phyloP scores from a whole-genome alignment of 2,797 vertebrate genomes.

The Parauchenoglanis punctatus region DNA sequence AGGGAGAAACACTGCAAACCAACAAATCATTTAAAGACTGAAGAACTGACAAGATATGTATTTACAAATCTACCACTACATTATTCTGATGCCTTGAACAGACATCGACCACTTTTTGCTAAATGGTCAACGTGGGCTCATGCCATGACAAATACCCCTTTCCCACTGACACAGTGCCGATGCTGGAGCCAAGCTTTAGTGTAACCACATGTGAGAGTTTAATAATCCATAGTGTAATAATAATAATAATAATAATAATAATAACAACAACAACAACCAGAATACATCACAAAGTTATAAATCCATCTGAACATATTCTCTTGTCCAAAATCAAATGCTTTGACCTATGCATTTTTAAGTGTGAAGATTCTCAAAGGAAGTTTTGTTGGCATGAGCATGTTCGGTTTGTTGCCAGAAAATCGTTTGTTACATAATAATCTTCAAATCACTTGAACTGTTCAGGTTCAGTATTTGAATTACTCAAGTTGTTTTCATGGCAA shows the following conservation, averaged over 20 bases:
- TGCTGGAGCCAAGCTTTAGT: neutral
- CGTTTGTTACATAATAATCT: neutral
- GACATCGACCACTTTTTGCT: neutral
- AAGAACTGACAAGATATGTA: neutral
- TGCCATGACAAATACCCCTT: neutral
- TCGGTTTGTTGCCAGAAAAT: neutral
- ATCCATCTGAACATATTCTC: neutral
- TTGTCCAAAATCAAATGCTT: neutral
- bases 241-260: neutral
- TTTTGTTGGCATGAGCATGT: neutral
- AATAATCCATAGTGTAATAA: neutral
- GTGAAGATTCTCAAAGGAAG: neutral
- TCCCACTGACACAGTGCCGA: neutral
- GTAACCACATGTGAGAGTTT: neutral
- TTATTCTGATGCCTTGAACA: neutral
- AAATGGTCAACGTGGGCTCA: neutral
- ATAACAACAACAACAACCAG: neutral
- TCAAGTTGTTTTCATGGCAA: neutral
- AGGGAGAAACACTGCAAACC: slow-evolving; percentile 28
- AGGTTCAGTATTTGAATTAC: neutral
- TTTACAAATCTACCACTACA: neutral
- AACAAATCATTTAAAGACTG: slow-evolving; percentile 27
- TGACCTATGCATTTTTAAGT: neutral
- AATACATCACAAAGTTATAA: slow-evolving; percentile 11
- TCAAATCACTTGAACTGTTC: neutral